A percentile compares a stretch with the other conserved stretches of the same genome.
Conservation (phyloP, 2,797 vertebrate genomes). For the Eutrigla gurnardus region DNA sequence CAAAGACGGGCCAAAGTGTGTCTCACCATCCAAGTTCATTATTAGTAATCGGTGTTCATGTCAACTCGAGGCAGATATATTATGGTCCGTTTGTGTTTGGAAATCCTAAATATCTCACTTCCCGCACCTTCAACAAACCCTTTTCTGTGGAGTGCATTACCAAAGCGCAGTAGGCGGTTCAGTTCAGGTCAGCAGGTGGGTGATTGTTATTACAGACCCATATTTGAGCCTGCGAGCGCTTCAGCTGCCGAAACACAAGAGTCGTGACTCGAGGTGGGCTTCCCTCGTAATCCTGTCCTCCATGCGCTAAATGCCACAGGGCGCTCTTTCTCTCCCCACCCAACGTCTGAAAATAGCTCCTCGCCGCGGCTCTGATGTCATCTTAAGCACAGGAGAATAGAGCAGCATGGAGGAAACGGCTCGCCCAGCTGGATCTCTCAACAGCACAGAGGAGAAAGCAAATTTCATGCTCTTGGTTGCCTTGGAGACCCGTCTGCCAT, state of each 20-base stretch:
- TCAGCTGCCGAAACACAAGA: constrained; percentile 26
- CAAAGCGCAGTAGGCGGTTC: constrained; percentile 22
- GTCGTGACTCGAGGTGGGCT: constrained; percentile 53
- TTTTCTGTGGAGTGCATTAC: constrained; percentile 17
- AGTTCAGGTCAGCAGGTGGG: constrained; percentile 34
- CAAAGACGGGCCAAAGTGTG: too few relatives aligned
- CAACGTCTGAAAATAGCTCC: constrained; percentile 59
- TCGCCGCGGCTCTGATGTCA: constrained; percentile 53
- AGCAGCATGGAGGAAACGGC: constrained; percentile 36
- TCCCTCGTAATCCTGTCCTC: constrained; percentile 51
- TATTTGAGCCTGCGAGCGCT: constrained; percentile 11
- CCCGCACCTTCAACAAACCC: not conserved
- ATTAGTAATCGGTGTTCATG: not conserved
- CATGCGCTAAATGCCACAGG: constrained; percentile 42
- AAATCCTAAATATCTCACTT: not conserved
- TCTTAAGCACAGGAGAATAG: constrained; percentile 49
- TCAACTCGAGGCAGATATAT: not conserved
- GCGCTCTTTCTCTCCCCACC: constrained; percentile 44
- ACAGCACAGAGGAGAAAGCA: constrained; percentile 35
- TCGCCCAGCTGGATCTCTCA: constrained; percentile 38
- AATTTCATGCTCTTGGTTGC: constrained; percentile 59
- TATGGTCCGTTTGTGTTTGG: not conserved
- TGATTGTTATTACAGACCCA: constrained; percentile 37
- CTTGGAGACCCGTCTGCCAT: constrained; percentile 67
- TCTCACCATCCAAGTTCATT: not conserved